phyloP scores from a whole-genome alignment of 2,888 invertebrate genomes.

The Tortricodes alternella region DNA sequence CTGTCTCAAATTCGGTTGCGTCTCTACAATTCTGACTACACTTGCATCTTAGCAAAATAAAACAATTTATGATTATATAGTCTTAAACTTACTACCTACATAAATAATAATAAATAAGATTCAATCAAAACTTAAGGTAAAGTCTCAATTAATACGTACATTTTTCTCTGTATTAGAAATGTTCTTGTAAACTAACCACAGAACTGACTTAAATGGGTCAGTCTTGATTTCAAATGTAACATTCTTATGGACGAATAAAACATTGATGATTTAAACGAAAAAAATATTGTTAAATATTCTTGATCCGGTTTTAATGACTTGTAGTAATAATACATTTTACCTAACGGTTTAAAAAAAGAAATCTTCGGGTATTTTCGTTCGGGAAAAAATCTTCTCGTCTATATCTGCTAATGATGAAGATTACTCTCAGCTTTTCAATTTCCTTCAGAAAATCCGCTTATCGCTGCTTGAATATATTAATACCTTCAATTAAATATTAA shows the following conservation, averaged over 20 bases:
- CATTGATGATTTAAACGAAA: too few relatives aligned
- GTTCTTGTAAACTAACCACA: constrained; percentile 20
- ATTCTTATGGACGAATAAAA: too few relatives aligned
- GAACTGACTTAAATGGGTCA: neutral
- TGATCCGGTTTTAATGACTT: neutral
- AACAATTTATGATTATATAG: too few relatives aligned
- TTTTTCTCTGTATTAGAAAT: constrained; percentile 9
- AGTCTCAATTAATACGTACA: neutral
- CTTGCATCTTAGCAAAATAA: too few relatives aligned
- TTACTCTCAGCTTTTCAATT: constrained; percentile 37
- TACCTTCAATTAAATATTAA: neutral
- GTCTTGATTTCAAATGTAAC: constrained; percentile 1
- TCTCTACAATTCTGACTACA: too few relatives aligned
- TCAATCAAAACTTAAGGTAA: neutral
- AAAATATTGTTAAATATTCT: too few relatives aligned
- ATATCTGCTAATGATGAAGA: constrained; percentile 38
- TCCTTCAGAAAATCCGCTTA: constrained; percentile 32
- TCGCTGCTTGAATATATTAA: neutral
- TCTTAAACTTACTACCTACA: too few relatives aligned
- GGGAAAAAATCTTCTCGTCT: constrained; percentile 32
- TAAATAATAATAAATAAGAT: too few relatives aligned
- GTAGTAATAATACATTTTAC: neutral
- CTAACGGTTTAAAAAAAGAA: neutral
- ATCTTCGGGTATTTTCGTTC: constrained; percentile 17
- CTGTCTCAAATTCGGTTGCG: too few relatives aligned